Conservation (phyloP, 2,797 vertebrate genomes). For the Huso huso region DNA sequence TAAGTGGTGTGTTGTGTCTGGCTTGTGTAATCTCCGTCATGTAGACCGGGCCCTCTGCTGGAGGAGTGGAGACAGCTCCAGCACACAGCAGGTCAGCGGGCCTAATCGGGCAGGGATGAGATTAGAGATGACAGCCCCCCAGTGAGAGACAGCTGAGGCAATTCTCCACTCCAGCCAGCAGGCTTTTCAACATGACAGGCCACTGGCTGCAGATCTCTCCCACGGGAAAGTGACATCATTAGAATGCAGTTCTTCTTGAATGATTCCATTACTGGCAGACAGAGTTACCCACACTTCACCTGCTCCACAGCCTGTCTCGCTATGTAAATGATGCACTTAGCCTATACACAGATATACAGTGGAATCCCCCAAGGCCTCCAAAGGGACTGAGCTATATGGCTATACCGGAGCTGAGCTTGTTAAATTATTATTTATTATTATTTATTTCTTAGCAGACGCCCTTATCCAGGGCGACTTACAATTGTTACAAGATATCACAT, state of each 20-base stretch:
- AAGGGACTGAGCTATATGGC: too few species aligned
- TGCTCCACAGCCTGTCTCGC: too few species aligned
- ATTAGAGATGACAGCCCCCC: slow-evolving; percentile 1
- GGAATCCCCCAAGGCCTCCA: too few species aligned
- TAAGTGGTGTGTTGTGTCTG: not conserved
- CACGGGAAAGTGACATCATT: not conserved
- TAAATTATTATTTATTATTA: too few species aligned
- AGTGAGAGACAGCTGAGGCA: not conserved
- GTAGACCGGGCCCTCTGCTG: not conserved
- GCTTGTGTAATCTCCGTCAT: not conserved
- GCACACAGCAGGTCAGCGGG: not conserved
- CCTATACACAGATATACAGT: too few species aligned
- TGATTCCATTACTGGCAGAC: not conserved
- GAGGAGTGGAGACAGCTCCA: not conserved
- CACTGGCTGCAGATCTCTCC: not conserved
- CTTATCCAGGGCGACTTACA: too few species aligned
- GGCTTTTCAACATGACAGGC: not conserved
- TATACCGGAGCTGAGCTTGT: too few species aligned
- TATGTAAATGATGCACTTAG: too few species aligned
- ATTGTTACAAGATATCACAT: too few species aligned
- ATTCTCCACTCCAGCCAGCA: not conserved
- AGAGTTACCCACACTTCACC: too few species aligned
- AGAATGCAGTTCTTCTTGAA: not conserved
- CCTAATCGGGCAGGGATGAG: not conserved
- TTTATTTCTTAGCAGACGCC: too few species aligned